Conservation (phyloP, 92 coral and sea anemone species). For the Palythoa grandis region DNA sequence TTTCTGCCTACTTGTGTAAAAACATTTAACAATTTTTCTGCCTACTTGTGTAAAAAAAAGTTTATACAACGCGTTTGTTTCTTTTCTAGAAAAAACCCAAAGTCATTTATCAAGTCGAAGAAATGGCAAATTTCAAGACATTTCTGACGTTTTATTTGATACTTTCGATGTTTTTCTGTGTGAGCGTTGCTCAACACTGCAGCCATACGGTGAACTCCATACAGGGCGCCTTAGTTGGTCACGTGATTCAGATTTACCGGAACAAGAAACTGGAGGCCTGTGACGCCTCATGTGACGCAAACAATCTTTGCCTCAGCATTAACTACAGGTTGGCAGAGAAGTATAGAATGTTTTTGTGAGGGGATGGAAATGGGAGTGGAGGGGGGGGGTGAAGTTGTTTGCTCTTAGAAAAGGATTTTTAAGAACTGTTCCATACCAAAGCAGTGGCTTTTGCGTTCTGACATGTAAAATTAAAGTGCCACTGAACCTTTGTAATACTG, state of each 20-base stretch:
- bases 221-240: constrained; percentile 13
- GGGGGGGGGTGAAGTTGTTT: too few relatives aligned
- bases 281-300: constrained; percentile 13
- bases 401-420: too few relatives aligned
- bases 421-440: too few relatives aligned
- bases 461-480: too few relatives aligned
- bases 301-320: constrained; percentile 23
- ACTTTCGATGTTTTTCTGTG: background rate
- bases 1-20: too few relatives aligned
- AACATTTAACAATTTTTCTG: too few relatives aligned
- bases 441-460: too few relatives aligned
- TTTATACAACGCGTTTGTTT: too few relatives aligned
- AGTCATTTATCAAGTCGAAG: background rate
- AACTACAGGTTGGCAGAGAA: constrained; percentile 25
- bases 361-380: too few relatives aligned
- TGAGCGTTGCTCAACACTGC: constrained; percentile 8
- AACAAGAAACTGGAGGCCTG: constrained; percentile 22
- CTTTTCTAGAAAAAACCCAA: background rate
- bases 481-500: too few relatives aligned
- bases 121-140: background rate
- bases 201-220: background rate
- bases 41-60: too few relatives aligned
- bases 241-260: background rate
- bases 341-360: too few relatives aligned
- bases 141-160: background rate